phyloP scores from a whole-genome alignment of 2,113 vertebrate genomes.

The Pollimyrus isidori region DNA sequence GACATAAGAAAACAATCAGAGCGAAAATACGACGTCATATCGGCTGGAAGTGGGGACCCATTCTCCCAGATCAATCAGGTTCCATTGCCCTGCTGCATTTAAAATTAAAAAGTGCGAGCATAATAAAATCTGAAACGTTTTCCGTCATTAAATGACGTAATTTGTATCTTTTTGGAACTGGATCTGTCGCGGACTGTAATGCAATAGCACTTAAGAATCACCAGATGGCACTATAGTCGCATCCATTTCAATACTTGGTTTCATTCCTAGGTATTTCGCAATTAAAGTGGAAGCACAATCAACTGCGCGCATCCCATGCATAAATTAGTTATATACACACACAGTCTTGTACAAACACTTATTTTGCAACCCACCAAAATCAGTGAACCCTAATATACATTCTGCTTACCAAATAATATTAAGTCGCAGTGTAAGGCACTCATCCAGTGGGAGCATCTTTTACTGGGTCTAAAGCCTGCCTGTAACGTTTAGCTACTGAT shows the following conservation, averaged over 20 bases:
- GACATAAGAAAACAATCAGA: not conserved
- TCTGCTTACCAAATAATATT: not conserved
- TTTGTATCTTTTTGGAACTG: slow-evolving; percentile 14
- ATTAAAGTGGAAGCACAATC: not conserved
- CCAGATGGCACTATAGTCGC: slow-evolving; percentile 24
- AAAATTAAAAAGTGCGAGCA: slow-evolving; percentile 8
- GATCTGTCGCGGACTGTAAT: not conserved
- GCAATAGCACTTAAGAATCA: slow-evolving; percentile 7
- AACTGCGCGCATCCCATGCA: not conserved
- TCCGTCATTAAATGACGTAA: slow-evolving; percentile 23
- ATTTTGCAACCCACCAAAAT: not conserved
- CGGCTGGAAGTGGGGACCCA: not conserved
- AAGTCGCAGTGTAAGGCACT: not conserved
- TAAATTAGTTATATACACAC: not conserved
- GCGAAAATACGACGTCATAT: not conserved
- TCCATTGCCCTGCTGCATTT: not conserved
- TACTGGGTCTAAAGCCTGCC: not conserved
- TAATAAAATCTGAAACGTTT: slow-evolving; percentile 1
- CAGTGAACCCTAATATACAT: not conserved
- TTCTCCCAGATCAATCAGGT: not conserved
- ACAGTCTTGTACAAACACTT: not conserved
- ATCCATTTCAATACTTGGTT: slow-evolving; percentile 12
- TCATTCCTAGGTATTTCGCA: not conserved
- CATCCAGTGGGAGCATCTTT: not conserved
- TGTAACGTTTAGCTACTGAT: slow-evolving; percentile 37